Conservation (phyloP, 2,113 vertebrate genomes). For the Helogale parvula region DNA sequence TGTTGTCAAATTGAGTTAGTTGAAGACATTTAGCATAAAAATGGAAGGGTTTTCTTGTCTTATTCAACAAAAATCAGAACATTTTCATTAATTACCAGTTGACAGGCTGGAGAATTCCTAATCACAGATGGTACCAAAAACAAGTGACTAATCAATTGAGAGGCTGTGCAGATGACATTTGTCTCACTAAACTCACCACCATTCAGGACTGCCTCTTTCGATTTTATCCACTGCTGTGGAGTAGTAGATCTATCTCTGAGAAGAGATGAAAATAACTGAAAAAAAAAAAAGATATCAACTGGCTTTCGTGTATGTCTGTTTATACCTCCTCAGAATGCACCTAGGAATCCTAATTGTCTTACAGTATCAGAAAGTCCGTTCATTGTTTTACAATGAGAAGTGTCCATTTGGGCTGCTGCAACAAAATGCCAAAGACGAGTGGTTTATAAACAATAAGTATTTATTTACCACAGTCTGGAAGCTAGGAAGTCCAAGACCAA, state of each 20-base stretch:
- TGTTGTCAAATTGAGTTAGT: background rate
- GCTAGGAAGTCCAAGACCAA: background rate
- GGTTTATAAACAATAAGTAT: background rate
- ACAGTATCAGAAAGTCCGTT: background rate
- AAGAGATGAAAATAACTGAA: background rate
- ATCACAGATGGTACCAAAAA: background rate
- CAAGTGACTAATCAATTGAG: background rate
- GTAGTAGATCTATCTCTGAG: background rate
- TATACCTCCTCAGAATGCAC: background rate
- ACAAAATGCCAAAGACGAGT: background rate
- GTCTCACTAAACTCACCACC: background rate
- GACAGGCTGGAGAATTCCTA: background rate
- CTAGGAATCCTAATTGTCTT: background rate
- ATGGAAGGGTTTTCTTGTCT: conserved; percentile 5
- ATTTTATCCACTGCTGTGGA: background rate
- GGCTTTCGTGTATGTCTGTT: background rate
- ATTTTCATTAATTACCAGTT: background rate
- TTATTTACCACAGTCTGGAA: background rate
- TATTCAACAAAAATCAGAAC: background rate
- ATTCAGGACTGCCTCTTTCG: background rate
- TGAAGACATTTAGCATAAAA: background rate
- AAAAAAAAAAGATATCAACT: background rate
- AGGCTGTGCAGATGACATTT: background rate
- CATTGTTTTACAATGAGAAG: background rate
- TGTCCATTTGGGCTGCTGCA: background rate